Base-by-base conservation (phyloP, 1,140 invertebrate species). In the Neodiprion lecontei region DNA sequence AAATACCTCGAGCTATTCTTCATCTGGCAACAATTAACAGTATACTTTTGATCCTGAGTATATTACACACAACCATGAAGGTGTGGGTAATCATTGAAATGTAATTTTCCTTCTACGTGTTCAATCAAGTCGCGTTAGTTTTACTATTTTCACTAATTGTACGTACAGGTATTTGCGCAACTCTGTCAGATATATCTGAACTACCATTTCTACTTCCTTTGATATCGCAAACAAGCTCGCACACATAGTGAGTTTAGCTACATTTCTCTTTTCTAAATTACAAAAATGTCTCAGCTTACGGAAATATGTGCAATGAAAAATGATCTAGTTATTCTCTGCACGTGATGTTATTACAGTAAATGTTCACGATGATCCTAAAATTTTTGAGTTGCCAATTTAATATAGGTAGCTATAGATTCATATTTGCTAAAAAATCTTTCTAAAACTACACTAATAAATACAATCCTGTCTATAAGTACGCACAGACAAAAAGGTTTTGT, bases 391-490 rank as follows among this genome's bases (percentile, higher is more conserved):
- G 75, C 79, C 79, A 82, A 81, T 80, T 80, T 72, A 17, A 61
- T 9, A 61, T 61, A 61, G 53, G 53, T 61, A 49, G 75, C 83
- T 81, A 78, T 79, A 85, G 81, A 53, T 73, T 66, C 48, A 48
- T 73, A 74, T 75, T 47, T 76, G 78, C 70, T 73, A 74, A 80
- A 75, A 76, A 74, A 78, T 70, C 69, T 53, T 17, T 72, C 79
- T 79, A 23, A 40, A 76, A 69, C 76, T 85, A 86, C 68, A 77
- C 77, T 86, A 85, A 73, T 72, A 80, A 87, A 87, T 87, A 87
- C 85, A 86, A 84, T 84, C 84, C 78, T 86, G 85, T 83, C 72
- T 81, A 85, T 87, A 87, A 87, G 86, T 87, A 87, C 85, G 79
- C 78, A 79, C 78, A 70, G 78, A 82, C 76, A 77, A 81, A 76